Percentiles rank a stretch among this genome's conserved stretches.
These are phyloP conservation scores for Corbicula japonica DNA, from an alignment of 2,888 invertebrate genomes.

Conservation along the genomic window DNA sequence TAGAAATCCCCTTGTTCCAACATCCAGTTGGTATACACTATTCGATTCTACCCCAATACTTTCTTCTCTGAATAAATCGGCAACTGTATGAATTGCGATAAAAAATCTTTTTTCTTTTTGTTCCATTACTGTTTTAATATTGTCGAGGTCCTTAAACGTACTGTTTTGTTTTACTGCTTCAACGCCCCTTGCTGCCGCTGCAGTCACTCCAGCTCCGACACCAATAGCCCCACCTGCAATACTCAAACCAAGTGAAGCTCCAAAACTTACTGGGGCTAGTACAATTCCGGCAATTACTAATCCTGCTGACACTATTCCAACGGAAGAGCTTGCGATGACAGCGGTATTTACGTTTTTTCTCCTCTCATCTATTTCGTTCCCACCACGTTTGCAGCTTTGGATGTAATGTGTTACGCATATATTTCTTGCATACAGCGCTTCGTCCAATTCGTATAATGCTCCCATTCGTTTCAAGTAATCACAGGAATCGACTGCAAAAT, in stretches of 20 bases:
- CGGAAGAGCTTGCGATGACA: slow-evolving; percentile 8
- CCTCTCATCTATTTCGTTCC: slow-evolving; percentile 1
- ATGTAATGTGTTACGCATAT: background rate
- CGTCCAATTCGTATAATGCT: too few relatives aligned
- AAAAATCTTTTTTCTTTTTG: background rate
- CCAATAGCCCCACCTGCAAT: background rate
- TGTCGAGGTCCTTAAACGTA: background rate
- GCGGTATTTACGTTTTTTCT: background rate
- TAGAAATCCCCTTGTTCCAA: background rate
- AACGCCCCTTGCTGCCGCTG: background rate
- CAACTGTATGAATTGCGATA: background rate
- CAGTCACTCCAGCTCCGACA: background rate
- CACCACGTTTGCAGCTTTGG: background rate
- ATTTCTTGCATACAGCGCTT: background rate
- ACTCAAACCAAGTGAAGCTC: background rate
- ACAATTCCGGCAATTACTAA: background rate
- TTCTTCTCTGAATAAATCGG: background rate
- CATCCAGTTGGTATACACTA: background rate
- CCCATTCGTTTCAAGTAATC: too few relatives aligned
- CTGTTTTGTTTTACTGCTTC: slow-evolving; percentile 6
- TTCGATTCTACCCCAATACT: background rate
- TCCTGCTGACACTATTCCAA: slow-evolving; percentile 5
- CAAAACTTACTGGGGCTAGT: background rate
- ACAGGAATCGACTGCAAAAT: too few relatives aligned
- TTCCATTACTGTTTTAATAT: background rate